Evolutionary conservation across 2,888 invertebrate genomes (phyloP), one percentile per base, ranked within the genome.

Genomic region (Venusia cambrica): DNA sequence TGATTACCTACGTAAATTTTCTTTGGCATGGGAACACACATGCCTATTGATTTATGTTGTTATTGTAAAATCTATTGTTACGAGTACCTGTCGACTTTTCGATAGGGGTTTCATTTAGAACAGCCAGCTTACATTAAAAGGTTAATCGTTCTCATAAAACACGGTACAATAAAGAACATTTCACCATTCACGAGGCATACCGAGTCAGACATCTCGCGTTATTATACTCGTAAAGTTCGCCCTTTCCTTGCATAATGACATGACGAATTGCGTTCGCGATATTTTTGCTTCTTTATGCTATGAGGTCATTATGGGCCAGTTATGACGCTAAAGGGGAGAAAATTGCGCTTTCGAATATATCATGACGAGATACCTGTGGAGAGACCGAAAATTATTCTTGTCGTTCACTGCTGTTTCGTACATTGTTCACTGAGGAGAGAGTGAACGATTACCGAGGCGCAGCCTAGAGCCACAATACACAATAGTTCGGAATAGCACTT

Each of bases 191-290:
- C 63, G 73, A 74, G 73, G 65, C 75, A 62, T 70, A 72, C 70
- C 69, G 70, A 78, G 74, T 77, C 83, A 79, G 78, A 83, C 77
- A 83, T 85, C 84, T 87, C 81, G 53, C 78, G 84, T 84, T 85
- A 85, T 85, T 83, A 83, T 81, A 76, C 75, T 79, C 85, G 81
- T 87, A 84, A 87, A 85, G 76, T 79, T 78, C 73, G 84, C 81
- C 83, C 81, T 85, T 84, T 79, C 77, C 81, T 73, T 85, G 85
- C 84, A 85, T 85, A 87, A 85, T 87, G 80, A 84, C 78, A 84
- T 84, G 84, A 85, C 81, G 84, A 80, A 87, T 84, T 80, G 79
- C 83, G 75, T 65, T 76, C 72, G 71, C 79, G 79, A 81, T 84
- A 84, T 84, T 83, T 84, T 78, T 76, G 73, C 79, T 70, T 75